Evolutionary conservation across 2,888 invertebrate genomes (phyloP), one percentile per base, ranked within the genome.

Genomic region (Tryphoninae sp.): DNA sequence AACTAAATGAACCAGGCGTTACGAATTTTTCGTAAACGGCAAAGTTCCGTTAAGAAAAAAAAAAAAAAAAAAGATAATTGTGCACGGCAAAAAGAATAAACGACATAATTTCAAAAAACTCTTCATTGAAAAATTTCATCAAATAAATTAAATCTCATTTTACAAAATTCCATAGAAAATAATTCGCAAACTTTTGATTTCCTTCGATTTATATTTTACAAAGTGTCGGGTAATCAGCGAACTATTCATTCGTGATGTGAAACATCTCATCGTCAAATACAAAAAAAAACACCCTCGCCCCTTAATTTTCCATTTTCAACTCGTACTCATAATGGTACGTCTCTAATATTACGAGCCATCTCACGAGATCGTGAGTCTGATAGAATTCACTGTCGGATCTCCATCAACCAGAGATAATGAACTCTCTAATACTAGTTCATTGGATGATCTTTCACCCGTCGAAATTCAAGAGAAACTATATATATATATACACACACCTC

Each of bases 341-440:
- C 33, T 33, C 55, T 72, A 33, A 42, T 33, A 33, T 58, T 65
- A 40, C 53, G 59, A 40, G 53, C 49, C 59, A 22, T 22, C 40
- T 19, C 22, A 23, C 7, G 49, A 74, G 69, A 74, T 69, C 62
- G 22, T 58, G 40, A 65, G 45, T 80, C 61, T 72, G 75, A 82
- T 81, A 71, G 49, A 77, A 68, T 72, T 13, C 67, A 72, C 78
- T 62, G 78, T 82, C 82, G 33, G 77, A 77, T 80, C 69, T 77
- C 73, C 82, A 82, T 82, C 82, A 82, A 80, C 72, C 73, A 16
- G 64, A 80, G 80, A 82, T 82, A 82, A 82, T 82, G 80, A 82
- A 82, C 82, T 79, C 76, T 74, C 80, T 68, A 74, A 81, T 77
- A 77, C 55, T 16, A n/a, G 55, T 16, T 51, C 55, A 42, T 55